Conservation (phyloP, 2,113 vertebrate species). For the Ornithorhynchus anatinus region DNA sequence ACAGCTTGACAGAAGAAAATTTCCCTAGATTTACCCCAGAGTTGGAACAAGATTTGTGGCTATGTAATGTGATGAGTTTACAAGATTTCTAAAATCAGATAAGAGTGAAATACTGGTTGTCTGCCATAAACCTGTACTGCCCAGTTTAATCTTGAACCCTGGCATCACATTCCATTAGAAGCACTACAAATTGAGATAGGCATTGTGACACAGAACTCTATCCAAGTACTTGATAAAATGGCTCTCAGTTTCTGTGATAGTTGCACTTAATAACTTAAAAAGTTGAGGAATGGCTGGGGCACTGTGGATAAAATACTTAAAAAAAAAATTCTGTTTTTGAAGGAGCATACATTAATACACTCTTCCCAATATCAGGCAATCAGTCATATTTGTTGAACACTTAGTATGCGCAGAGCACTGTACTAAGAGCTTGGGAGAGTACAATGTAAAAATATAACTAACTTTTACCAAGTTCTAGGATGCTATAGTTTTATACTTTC, state of each 20-base stretch:
- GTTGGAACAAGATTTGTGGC: slow-evolving; percentile 15
- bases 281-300: neutral
- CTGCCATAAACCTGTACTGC: slow-evolving; percentile 3
- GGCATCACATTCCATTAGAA: slow-evolving; percentile 2
- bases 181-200: slow-evolving; percentile 3
- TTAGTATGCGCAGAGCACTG: too few species aligned
- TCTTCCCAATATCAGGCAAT: too few species aligned
- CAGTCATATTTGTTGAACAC: too few species aligned
- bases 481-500: too few species aligned
- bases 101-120: neutral
- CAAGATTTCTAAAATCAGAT: slow-evolving; percentile 22
- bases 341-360: too few species aligned
- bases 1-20: slow-evolving; percentile 9
- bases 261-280: neutral
- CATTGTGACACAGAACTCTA: slow-evolving; percentile 9
- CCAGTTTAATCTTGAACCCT: neutral
- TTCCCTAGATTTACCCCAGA: slow-evolving; percentile 21
- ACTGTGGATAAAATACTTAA: too few species aligned
- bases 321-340: too few species aligned
- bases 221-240: neutral
- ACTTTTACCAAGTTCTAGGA: too few species aligned
- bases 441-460: too few species aligned
- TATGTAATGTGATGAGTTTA: slow-evolving; percentile 15
- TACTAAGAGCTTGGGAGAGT: too few species aligned
- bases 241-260: neutral